Percentiles rank a stretch among this genome's conserved stretches.
phyloP scores from a whole-genome alignment of 2,888 invertebrate species.

The Agrochola lota region DNA sequence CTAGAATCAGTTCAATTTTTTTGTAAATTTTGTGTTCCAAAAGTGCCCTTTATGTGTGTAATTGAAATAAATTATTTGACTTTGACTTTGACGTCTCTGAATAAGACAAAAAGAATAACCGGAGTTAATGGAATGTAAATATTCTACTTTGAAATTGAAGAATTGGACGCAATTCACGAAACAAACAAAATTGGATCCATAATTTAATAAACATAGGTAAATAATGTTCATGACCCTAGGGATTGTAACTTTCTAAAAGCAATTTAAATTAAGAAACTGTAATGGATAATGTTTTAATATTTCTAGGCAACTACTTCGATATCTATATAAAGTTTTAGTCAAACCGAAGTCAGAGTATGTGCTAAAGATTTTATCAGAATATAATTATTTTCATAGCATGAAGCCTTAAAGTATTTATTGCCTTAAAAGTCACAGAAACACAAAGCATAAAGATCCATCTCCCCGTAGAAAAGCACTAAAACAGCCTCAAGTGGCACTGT shows the following conservation, averaged over 20 bases:
- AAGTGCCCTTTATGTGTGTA: too few relatives aligned
- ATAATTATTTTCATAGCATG: constrained; percentile 34
- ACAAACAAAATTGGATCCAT: constrained; percentile 2
- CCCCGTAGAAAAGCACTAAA: constrained; percentile 52
- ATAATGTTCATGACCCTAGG: background rate
- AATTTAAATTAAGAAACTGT: background rate
- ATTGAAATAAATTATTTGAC: too few relatives aligned
- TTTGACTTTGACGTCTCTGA: too few relatives aligned
- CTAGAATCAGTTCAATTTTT: too few relatives aligned
- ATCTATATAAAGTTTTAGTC: background rate
- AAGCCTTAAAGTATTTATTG: constrained; percentile 39
- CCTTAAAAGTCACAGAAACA: constrained; percentile 48
- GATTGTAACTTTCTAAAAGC: background rate
- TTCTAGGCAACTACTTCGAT: background rate
- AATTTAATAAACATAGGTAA: constrained; percentile 2
- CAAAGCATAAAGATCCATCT: constrained; percentile 57
- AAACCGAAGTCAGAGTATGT: background rate
- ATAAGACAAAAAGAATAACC: background rate
- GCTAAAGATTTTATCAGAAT: constrained; percentile 36
- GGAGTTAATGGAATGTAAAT: too few relatives aligned
- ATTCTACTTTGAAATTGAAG: background rate
- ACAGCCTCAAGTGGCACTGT: constrained; percentile 52
- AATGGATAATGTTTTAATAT: background rate
- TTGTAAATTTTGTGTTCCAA: too few relatives aligned
- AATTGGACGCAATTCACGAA: background rate